Conservation (phyloP, 1,140 invertebrate species). For the Mizuhopecten yessoensis region DNA sequence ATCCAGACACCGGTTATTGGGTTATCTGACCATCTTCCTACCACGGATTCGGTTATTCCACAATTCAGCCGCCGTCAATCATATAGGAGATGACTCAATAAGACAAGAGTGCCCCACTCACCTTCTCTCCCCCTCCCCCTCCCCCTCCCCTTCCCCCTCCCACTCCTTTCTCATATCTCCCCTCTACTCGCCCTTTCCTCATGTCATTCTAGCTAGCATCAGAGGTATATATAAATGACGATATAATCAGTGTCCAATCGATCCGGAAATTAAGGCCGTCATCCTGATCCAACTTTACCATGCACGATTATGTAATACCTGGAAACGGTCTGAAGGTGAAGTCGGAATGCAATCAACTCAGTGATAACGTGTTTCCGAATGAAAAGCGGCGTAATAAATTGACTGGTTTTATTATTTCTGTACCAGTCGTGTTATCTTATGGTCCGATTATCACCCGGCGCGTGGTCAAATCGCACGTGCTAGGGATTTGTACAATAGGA, state of each 20-base stretch:
- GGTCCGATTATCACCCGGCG: not conserved
- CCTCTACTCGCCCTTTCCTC: too few species aligned
- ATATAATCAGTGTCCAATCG: not conserved
- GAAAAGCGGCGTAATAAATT: not conserved
- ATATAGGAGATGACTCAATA: too few species aligned
- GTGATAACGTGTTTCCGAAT: slow-evolving; percentile 21
- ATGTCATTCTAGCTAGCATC: not conserved
- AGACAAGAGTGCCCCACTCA: too few species aligned
- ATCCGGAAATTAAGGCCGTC: not conserved
- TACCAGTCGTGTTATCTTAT: not conserved
- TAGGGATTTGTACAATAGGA: not conserved
- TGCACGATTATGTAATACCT: slow-evolving; percentile 16
- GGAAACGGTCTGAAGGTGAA: not conserved
- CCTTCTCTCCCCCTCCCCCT: too few species aligned
- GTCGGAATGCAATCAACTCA: not conserved
- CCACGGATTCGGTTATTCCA: too few species aligned
- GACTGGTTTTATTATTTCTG: not conserved
- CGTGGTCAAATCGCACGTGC: too few species aligned
- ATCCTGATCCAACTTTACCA: not conserved
- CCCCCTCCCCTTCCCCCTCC: too few species aligned
- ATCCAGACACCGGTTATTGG: too few species aligned
- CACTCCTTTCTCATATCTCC: too few species aligned
- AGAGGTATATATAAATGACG: not conserved
- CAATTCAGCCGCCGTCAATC: too few species aligned
- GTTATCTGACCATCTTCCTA: too few species aligned